These are phyloP conservation scores for Ophioninae sp. DNA, from an alignment of 2,888 invertebrate genomes.

Conservation along the genomic window DNA sequence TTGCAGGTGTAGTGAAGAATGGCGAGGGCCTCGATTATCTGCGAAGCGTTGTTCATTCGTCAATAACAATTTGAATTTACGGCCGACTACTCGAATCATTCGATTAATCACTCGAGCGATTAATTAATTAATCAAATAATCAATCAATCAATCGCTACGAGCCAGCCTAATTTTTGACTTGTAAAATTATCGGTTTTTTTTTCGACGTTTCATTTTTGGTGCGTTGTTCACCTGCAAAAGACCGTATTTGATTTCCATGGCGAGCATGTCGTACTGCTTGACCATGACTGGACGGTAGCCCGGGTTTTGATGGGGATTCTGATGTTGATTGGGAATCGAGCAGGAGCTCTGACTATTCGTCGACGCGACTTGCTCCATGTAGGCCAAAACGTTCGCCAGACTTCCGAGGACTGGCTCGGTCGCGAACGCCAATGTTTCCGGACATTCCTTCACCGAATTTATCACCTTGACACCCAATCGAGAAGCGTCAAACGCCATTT, in stretches of 20 bases:
- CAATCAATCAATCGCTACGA: too few relatives aligned
- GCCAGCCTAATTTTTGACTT: too few relatives aligned
- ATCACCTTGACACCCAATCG: slow-evolving; percentile 57
- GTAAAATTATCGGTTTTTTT: too few relatives aligned
- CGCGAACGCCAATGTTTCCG: slow-evolving; percentile 96
- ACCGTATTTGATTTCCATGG: slow-evolving; percentile 96
- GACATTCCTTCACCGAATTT: slow-evolving; percentile 87
- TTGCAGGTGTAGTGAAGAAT: slow-evolving; percentile 94
- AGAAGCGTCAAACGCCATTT: too few relatives aligned
- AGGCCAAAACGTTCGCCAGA: slow-evolving; percentile 93
- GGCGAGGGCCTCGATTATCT: slow-evolving; percentile 96
- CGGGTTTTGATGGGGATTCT: slow-evolving; percentile 68
- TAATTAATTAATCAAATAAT: too few relatives aligned
- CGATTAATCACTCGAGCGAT: not conserved
- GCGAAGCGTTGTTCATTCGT: slow-evolving; percentile 71
- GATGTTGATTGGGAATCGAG: slow-evolving; percentile 74
- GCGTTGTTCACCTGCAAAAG: slow-evolving; percentile 91
- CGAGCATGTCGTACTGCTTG: slow-evolving; percentile 93
- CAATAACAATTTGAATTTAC: not conserved
- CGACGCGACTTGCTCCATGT: slow-evolving; percentile 85
- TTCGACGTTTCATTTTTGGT: not conserved
- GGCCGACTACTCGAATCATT: not conserved
- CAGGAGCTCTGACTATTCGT: slow-evolving; percentile 71
- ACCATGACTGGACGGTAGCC: slow-evolving; percentile 84
- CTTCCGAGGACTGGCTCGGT: slow-evolving; percentile 95